These are phyloP conservation scores for Lerema accius DNA, from an alignment of 1,140 invertebrate species.

Conservation along the genomic window DNA sequence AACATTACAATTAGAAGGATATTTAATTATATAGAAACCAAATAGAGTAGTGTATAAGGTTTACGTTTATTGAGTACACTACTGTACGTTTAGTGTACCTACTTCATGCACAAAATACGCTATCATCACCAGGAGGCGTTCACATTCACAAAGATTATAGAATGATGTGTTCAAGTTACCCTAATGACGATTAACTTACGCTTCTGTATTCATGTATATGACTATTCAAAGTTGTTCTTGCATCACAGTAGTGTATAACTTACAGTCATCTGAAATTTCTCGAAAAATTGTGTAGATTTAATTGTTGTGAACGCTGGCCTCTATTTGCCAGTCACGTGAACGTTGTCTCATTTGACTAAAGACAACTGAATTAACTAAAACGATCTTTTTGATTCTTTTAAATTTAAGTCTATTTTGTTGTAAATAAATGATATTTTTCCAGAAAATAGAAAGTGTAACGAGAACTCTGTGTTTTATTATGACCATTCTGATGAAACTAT, in stretches of 20 bases:
- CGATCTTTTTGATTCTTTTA: conserved; percentile 35
- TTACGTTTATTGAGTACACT: neutral
- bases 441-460: conserved; percentile 61
- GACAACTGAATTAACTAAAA: neutral
- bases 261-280: too few relatives aligned
- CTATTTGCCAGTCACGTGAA: conserved; percentile 5
- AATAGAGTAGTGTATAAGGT: conserved; percentile 14
- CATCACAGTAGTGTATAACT: too few relatives aligned
- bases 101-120: neutral
- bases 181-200: too few relatives aligned
- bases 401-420: conserved; percentile 58
- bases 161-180: too few relatives aligned
- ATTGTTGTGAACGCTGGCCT: neutral
- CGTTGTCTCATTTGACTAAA: conserved; percentile 9
- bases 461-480: conserved; percentile 37
- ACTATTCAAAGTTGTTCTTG: too few relatives aligned
- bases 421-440: conserved; percentile 72
- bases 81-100: neutral
- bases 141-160: neutral
- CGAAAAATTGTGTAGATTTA: too few relatives aligned
- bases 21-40: conserved; percentile 5
- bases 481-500: too few relatives aligned
- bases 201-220: too few relatives aligned
- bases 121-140: neutral
- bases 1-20: conserved; percentile 12